Evolutionary conservation across 2,888 invertebrate genomes (phyloP), one percentile per base, ranked within the genome.

Genomic region (Allolobophora icterica): DNA sequence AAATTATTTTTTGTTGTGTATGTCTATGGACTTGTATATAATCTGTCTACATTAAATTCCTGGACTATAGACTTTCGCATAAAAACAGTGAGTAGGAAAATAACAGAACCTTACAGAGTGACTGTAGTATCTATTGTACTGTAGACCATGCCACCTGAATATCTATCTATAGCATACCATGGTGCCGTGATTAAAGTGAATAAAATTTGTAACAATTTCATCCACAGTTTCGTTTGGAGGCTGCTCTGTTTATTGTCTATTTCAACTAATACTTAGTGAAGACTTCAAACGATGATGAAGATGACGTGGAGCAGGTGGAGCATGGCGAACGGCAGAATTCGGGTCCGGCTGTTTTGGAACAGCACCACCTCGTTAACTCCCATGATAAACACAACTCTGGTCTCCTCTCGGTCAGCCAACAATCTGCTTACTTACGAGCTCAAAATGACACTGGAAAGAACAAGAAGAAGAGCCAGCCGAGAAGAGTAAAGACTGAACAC

Each of bases 361-460:
- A 84, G 34, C 34, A 84, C 33, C 19, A 35, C 2, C 19, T 35
- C 35, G 33, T 84, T 84, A 33, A 34, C 15, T 84, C 84, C 24
- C 84, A 3, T 84, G 84, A 84, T 84, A 84, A 84, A 84, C 34
- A 6, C 3, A 84, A 33, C 84, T 84, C 84, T 21, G 84, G 84
- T 35, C 35, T 84, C 8, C 84, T 84, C 34, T 84, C 84, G 8
- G 84, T 84, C 84, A 84, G 84, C 35, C 84, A 84, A n/a, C 84
- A 84, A 34, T 84, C 84, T 84, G 84, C 84, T 84, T 84, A 84
- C 84, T 84, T 84, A 34, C 84, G 84, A 1, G 84, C 84, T 35
- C 84, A 84, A 34, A 35, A 34, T 35, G 84, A 84, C 33, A 19
- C 84, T 84, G 34, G 84, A 33, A 84, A 33, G 84, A 84, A 84